phyloP scores from a whole-genome alignment of 2,797 vertebrate species.

The Dicrostonyx torquatus region DNA sequence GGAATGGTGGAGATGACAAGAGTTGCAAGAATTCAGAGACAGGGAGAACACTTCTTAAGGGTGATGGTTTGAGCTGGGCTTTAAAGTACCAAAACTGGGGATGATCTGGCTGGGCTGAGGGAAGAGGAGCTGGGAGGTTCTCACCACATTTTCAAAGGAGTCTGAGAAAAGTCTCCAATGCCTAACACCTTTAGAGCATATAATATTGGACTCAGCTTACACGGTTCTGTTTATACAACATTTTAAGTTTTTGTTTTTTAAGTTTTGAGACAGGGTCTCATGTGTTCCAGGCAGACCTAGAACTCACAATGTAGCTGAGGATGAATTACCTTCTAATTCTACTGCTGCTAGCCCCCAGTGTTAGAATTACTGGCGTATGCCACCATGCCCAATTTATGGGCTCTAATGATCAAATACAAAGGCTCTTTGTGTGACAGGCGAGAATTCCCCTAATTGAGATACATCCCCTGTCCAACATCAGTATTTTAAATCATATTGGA shows the following conservation, averaged over 20 bases:
- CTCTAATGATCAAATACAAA: neutral
- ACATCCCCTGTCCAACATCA: neutral
- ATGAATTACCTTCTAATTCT: neutral
- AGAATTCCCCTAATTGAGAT: neutral
- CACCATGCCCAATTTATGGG: neutral
- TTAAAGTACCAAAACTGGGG: slow-evolving; percentile 23
- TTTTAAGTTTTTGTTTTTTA: neutral
- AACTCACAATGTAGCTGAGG: neutral
- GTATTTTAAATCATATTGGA: slow-evolving; percentile 16
- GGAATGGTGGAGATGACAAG: neutral
- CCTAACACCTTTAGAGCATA: neutral
- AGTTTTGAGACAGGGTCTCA: neutral
- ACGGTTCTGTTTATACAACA: slow-evolving; percentile 34
- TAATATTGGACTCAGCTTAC: neutral
- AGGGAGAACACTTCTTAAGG: neutral
- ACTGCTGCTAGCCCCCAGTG: neutral
- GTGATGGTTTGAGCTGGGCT: slow-evolving; percentile 14
- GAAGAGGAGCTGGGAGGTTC: neutral
- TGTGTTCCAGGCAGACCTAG: neutral
- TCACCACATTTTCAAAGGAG: slow-evolving; percentile 40
- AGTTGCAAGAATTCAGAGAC: slow-evolving; percentile 23
- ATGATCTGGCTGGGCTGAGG: neutral
- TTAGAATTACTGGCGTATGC: neutral
- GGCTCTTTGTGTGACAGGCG: neutral
- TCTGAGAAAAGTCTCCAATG: slow-evolving; percentile 14